Evolutionary conservation across 2,797 vertebrate genomes (phyloP), one percentile per base, ranked within the genome.

Genomic region (Meda fulgida): DNA sequence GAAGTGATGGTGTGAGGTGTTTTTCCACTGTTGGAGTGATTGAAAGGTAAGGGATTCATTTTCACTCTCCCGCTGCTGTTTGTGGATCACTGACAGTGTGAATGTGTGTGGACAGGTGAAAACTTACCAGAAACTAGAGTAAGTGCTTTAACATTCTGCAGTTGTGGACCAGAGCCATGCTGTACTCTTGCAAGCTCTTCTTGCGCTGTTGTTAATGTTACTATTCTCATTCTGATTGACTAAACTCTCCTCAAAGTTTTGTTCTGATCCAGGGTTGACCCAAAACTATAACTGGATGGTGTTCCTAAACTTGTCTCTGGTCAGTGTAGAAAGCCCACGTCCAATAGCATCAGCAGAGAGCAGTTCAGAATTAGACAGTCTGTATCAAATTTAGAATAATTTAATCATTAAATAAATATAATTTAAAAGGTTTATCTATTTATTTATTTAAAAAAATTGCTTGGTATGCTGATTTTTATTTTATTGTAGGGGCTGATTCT

Each of bases 11-110:
- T 77, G 36, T 81, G 66, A 78, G 14, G 63, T 60, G 48, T 73
- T 77, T 46, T 78, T 34, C 2, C 21, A 26, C 46, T 72, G 51
- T 80, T 72, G 67, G 71, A 46, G 36, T 73, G 69, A 80, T 69
- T 83, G 71, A 55, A 53, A 86, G 87, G 87, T 88, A 88, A 89
- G 81, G n/a, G 10, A 65, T 40, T 81, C 0, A 19, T 16, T 83
- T 75, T 23, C 46, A 11, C 53, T 65, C 10, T 78, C 71, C 40
- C 34, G 38, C 43, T 60, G 66, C 31, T 63, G 51, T 34, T 51
- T 43, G 46, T 76, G 8, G 43, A 48, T 76, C 81, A 18, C 48
- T 78, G 63, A 58, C 38, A 10, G n/a, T 78, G 36, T 86, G 58
- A 51, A 51, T 71, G 51, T 72, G 29, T 78, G 53, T 69, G n/a